phyloP scores from a whole-genome alignment of 1,140 invertebrate genomes.

The Drosophila nebulosa region DNA sequence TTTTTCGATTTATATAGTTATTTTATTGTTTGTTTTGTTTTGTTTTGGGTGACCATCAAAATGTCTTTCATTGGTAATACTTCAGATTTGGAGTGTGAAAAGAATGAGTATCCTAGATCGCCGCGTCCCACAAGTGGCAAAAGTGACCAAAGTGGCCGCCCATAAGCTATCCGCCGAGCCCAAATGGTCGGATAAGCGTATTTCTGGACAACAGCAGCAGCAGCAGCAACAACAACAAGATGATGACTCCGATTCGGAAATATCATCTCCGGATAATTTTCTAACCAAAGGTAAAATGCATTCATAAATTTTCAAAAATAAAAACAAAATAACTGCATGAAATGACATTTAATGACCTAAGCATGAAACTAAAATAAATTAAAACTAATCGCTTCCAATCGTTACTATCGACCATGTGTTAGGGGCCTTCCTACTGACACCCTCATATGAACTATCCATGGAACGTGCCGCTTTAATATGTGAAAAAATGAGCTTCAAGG shows the following conservation, averaged over 20 bases:
- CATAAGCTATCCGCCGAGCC: slow-evolving; percentile 74
- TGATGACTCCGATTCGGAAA: slow-evolving; percentile 85
- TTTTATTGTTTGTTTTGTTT: not conserved
- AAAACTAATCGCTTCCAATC: not conserved
- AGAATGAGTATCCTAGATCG: slow-evolving; percentile 66
- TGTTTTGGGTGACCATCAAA: not conserved
- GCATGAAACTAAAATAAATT: too few species aligned
- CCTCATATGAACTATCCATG: slow-evolving; percentile 90
- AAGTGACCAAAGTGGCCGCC: slow-evolving; percentile 73
- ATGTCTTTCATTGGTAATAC: slow-evolving; percentile 80
- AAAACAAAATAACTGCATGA: not conserved
- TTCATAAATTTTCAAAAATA: not conserved
- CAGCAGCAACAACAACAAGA: slow-evolving; percentile 36
- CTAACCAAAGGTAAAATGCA: slow-evolving; percentile 85
- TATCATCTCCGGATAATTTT: slow-evolving; percentile 85
- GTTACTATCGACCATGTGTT: slow-evolving; percentile 5
- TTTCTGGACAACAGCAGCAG: not conserved
- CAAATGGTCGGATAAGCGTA: slow-evolving; percentile 72
- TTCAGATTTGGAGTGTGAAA: slow-evolving; percentile 79
- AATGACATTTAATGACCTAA: not conserved
- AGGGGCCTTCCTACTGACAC: slow-evolving; percentile 91
- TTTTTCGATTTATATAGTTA: not conserved
- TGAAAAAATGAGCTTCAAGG: slow-evolving; percentile 93
- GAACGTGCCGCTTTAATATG: slow-evolving; percentile 92
- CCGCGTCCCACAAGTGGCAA: slow-evolving; percentile 63